Evolutionary conservation across 1,140 invertebrate species (phyloP), one percentile per base, ranked within the genome.

Genomic region (Galleria mellonella): DNA sequence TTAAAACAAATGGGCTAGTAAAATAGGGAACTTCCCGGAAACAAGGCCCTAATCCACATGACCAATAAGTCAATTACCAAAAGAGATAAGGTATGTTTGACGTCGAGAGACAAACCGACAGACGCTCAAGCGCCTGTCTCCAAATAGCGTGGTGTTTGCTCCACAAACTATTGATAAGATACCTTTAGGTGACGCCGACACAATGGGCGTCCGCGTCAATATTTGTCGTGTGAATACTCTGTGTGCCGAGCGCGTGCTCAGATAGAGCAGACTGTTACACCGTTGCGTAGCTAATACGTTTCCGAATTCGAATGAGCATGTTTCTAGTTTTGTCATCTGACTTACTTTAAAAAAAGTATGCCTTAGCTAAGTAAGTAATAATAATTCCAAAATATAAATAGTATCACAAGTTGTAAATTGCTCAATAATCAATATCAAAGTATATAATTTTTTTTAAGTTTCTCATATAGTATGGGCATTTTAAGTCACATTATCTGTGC

Each of bases 101-200:
- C 44, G 53, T 55, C 37, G 52, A 61, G 45, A 70, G 59, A 73
- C 74, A 72, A 63, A 76, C 75, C 63, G 58, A 75, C 69, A 81
- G 76, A 83, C 76, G 74, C 56, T 50, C 71, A 62, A 73, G 76
- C 78, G 78, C 76, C 78, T 69, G 70, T 78, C 74, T 65, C 64
- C 72, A 81, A 79, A 81, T 67, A 78, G 39, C 43, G 47, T 52
- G 35, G 17, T 73, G 71, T 77, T 69, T 75, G 67, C 49, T 23
- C 60, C 47, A 51, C 69, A 81, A 83, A 81, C 60, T 78, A 39
- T 54, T 76, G 79, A 83, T 83, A 83, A 83, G 79, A 77, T 81
- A 77, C 66, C 75, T 79, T 83, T 79, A 65, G 64, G 60, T 60
- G 54, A 60, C 52, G 72, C 79, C 79, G 76, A 72, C 75, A 83